Conservation (phyloP, 2,888 invertebrate genomes). For the Sceliomorpha sp. region DNA sequence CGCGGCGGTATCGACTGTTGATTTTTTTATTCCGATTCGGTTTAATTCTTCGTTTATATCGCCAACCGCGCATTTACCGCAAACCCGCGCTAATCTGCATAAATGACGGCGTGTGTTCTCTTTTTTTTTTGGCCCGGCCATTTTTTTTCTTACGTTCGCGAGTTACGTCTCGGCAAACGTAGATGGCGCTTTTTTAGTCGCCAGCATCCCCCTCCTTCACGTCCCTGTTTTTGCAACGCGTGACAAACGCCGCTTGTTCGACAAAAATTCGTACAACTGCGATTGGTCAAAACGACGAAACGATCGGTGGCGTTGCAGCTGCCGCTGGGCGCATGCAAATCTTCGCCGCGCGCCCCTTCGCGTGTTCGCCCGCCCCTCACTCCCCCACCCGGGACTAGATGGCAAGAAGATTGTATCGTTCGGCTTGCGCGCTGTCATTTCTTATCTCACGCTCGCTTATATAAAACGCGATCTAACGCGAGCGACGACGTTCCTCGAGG, state of each 20-base stretch:
- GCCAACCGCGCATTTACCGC: too few species aligned
- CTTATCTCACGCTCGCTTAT: slow-evolving; percentile 69
- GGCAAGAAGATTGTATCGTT: slow-evolving; percentile 66
- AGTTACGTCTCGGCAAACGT: too few species aligned
- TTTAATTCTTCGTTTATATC: slow-evolving; percentile 3
- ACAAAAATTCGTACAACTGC: slow-evolving; percentile 39
- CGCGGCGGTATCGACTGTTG: slow-evolving; percentile 28
- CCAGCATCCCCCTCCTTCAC: too few species aligned
- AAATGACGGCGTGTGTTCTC: too few species aligned
- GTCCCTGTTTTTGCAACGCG: slow-evolving; percentile 27
- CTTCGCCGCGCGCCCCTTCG: slow-evolving; percentile 46
- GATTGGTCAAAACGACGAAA: slow-evolving; percentile 47
- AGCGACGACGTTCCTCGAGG: slow-evolving; percentile 46
- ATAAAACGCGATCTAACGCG: slow-evolving; percentile 71
- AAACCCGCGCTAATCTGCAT: too few species aligned
- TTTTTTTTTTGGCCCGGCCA: too few species aligned
- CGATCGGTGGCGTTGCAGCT: slow-evolving; percentile 43
- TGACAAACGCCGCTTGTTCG: slow-evolving; percentile 11
- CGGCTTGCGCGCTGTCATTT: slow-evolving; percentile 65
- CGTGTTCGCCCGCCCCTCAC: slow-evolving; percentile 43
- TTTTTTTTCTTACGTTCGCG: too few species aligned
- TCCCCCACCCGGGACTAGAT: slow-evolving; percentile 54
- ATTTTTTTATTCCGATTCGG: slow-evolving; percentile 26
- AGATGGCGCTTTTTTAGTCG: too few species aligned
- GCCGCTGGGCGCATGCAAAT: slow-evolving; percentile 50